Conservation (phyloP, 1,140 invertebrate species). For the Drosophila fuyamai region DNA sequence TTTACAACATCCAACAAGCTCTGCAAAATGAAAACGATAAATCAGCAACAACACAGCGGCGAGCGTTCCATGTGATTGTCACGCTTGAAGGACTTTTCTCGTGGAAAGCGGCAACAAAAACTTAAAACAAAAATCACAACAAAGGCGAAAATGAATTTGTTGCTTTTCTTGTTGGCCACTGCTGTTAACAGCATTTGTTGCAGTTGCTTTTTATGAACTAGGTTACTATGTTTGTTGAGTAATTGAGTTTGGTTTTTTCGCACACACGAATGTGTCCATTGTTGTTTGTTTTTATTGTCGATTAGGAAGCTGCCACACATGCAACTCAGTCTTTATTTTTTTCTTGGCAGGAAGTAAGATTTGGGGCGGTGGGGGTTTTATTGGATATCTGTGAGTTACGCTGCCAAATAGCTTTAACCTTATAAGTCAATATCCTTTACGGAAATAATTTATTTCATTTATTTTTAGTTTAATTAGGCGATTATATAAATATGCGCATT, state of each 20-base stretch:
- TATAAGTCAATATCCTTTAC: constrained; percentile 19
- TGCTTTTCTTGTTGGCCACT: constrained; percentile 76
- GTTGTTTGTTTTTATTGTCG: constrained; percentile 39
- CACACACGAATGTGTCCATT: constrained; percentile 69
- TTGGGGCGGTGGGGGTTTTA: neutral
- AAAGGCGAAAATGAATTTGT: constrained; percentile 82
- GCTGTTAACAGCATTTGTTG: constrained; percentile 76
- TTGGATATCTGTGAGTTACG: constrained; percentile 10
- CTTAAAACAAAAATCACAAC: constrained; percentile 43
- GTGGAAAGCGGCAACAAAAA: constrained; percentile 61
- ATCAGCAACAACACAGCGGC: constrained; percentile 62
- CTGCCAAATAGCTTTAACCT: constrained; percentile 17
- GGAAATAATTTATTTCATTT: neutral
- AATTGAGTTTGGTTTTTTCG: constrained; percentile 81
- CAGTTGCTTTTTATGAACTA: constrained; percentile 73
- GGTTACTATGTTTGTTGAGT: constrained; percentile 83
- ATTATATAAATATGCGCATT: constrained; percentile 6
- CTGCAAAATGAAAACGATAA: constrained; percentile 82
- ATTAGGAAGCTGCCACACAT: constrained; percentile 77
- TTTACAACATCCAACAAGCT: constrained; percentile 80
- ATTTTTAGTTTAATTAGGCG: constrained; percentile 7
- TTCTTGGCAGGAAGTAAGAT: constrained; percentile 33
- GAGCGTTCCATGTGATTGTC: constrained; percentile 76
- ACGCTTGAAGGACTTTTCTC: constrained; percentile 80
- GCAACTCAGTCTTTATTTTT: constrained; percentile 52